Base-by-base conservation (phyloP, 2,797 vertebrate species). In the Halcyon smyrnensis region DNA sequence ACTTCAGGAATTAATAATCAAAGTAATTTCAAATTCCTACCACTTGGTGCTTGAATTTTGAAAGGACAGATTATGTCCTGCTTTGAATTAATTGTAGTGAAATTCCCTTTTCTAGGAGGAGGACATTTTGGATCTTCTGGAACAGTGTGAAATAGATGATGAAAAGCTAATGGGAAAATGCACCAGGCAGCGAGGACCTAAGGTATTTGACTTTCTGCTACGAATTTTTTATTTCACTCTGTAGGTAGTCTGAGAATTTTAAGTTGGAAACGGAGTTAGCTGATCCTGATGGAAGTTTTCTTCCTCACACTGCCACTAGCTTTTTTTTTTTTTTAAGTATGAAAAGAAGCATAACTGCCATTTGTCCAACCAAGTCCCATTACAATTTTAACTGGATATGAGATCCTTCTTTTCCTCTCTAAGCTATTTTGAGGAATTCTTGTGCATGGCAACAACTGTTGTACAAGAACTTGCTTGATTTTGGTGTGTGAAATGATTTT, bases 61-160 rank as follows among this genome's bases (percentile, higher is more conserved):
- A 25, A 76, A 73, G 43, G 15, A 51, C 9, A 76, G 23, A 12
- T 0, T 86, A 34, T 69, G 15, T 78, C 10, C 37, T 87, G 10
- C 65, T 90, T 93, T 94, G 46, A 83, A 75, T 75, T 80, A 84
- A 93, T 80, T 63, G 50, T 73, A 59, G 36, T 37, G 45, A 70
- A 78, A 81, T 88, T 91, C 45, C 12, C 10, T 6, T 86, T 90
- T 95, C 60, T 93, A 99, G 99, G 99, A 99, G 89, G 99, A 99
- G 98, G 99, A 99, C 96, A 99, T 99, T 97, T 97, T 99, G 97
- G 99, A 99, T 97, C 99, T 99, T 93, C 95, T 99, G 97, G 99
- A 99, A 92, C 99, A 99, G 69, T 99, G 99, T 96, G 99, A 99
- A 97, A 98, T 99, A 97, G 99, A 99, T 60, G 99, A 99, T 69